phyloP scores from a whole-genome alignment of 2,113 vertebrate species.

The Anser cygnoides region DNA sequence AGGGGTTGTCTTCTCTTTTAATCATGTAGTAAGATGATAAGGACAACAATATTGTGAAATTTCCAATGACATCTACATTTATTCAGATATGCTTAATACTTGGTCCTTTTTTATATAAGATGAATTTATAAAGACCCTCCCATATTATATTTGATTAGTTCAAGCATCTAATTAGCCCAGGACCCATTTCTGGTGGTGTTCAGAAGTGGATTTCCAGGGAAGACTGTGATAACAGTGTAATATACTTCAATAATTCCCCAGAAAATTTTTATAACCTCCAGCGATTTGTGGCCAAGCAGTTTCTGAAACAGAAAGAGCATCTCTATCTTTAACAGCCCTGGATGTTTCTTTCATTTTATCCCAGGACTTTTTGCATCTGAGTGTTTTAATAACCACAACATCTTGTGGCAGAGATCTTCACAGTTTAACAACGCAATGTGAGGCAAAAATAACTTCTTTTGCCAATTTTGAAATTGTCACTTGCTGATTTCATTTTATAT shows the following conservation, averaged over 20 bases:
- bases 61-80: neutral
- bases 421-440: neutral
- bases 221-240: neutral
- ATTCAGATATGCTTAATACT: neutral
- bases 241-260: neutral
- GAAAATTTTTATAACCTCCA: neutral
- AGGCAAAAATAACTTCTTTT: neutral
- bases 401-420: neutral
- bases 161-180: neutral
- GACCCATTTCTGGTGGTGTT: neutral
- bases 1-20: neutral
- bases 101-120: neutral
- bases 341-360: neutral
- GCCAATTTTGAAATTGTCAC: neutral
- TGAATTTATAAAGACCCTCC: neutral
- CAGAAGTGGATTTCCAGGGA: neutral
- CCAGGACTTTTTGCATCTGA: neutral
- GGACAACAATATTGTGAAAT: neutral
- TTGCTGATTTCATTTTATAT: neutral
- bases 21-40: neutral
- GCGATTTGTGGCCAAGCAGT: neutral
- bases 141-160: neutral
- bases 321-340: neutral
- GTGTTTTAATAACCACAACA: neutral
- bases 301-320: neutral